Conservation (phyloP, 2,113 vertebrate species). For the Smithornis capensis region DNA sequence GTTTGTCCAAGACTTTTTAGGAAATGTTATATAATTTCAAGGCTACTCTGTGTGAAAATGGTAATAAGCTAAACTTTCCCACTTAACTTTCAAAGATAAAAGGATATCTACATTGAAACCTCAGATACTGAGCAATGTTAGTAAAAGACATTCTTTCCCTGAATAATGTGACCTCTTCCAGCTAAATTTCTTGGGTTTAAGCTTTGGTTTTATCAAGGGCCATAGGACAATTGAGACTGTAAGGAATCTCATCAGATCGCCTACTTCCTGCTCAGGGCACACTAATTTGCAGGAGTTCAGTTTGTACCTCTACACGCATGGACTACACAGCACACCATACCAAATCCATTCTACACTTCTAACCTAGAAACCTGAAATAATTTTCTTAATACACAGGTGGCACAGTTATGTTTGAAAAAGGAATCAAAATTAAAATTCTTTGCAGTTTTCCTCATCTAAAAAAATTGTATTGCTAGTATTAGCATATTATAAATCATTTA, state of each 20-base stretch:
- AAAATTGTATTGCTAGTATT: background rate
- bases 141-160: background rate
- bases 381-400: background rate
- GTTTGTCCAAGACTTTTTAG: background rate
- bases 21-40: background rate
- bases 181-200: background rate
- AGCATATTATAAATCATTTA: constrained; percentile 5
- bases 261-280: background rate
- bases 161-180: background rate
- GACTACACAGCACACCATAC: background rate
- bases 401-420: background rate
- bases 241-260: background rate
- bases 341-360: background rate
- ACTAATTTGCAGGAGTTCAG: background rate
- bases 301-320: fast-evolving
- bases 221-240: background rate
- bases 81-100: background rate
- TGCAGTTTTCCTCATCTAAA: background rate
- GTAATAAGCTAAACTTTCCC: background rate
- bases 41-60: background rate
- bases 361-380: background rate
- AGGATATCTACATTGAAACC: background rate
- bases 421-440: background rate
- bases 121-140: background rate
- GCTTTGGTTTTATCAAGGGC: background rate